Percentiles rank a stretch among this genome's conserved stretches.
phyloP scores from a whole-genome alignment of 2,797 vertebrate genomes.

The Pseudocheirus occidentalis region DNA sequence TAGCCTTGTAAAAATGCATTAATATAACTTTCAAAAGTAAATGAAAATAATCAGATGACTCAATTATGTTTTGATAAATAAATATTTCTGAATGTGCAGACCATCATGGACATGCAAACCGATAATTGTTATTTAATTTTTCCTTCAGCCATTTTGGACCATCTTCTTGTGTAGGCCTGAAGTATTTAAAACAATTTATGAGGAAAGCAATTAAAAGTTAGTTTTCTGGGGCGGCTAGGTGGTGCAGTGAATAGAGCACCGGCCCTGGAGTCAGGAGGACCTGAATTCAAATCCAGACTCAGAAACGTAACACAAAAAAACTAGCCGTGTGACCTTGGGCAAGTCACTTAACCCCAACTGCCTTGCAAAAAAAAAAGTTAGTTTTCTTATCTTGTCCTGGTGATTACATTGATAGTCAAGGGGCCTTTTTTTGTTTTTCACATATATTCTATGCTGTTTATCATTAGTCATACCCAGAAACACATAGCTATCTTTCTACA shows the following conservation, averaged over 20 bases:
- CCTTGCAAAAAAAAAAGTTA: too few species aligned
- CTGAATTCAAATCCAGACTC: too few species aligned
- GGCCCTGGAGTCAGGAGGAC: too few species aligned
- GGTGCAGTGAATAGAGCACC: too few species aligned
- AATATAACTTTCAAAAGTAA: neutral
- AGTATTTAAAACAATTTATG: slow-evolving; percentile 4
- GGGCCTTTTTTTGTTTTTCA: neutral
- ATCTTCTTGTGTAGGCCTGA: neutral
- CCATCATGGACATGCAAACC: neutral
- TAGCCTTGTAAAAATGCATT: neutral
- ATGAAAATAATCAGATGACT: neutral
- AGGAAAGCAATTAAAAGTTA: slow-evolving; percentile 37
- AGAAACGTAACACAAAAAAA: too few species aligned
- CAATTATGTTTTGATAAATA: neutral
- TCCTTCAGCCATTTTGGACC: neutral
- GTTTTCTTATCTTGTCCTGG: neutral
- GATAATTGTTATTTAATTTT: neutral
- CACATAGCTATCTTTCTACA: neutral
- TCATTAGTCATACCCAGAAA: slow-evolving; percentile 17
- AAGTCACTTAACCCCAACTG: too few species aligned
- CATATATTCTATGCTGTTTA: neutral
- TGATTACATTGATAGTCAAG: neutral
- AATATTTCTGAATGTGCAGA: neutral
- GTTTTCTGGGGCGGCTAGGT: too few species aligned
- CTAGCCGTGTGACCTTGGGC: too few species aligned